Base-by-base conservation (phyloP, 1,140 invertebrate genomes). In the Heliconius himera region DNA sequence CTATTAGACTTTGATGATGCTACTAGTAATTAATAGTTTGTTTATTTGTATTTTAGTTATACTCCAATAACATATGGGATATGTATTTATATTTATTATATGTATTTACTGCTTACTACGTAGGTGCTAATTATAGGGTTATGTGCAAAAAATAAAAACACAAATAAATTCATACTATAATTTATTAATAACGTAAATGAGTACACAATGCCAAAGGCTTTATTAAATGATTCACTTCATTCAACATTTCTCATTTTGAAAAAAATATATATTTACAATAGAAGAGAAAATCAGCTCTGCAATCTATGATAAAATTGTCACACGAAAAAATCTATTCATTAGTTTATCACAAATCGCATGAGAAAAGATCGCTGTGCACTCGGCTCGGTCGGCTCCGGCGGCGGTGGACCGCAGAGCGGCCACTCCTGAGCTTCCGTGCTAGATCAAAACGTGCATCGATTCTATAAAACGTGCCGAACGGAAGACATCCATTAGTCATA, bases 141-240 rank as follows among this genome's bases (percentile, higher is more conserved):
- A 11, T 1, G 36, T 1, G 36, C 26, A 18, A 66, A 8, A 78
- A 81, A 81, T 78, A 51, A 89, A 86, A 90, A 93, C 86, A 88
- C 82, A 84, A 88, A 72, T 80, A 81, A 87, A 85, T 92, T 91
- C 87, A 93, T 94, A 92, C 92, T 91, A 93, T 92, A 91, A 93
- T 94, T 94, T 94, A 93, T 94, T 93, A 90, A 93, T 93, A 94
- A 93, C 91, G 90, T 93, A 94, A 94, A 93, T 93, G 92, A 93
- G 92, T 94, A 94, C 92, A 94, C 91, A 92, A 93, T 90, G 93
- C 91, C 91, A 92, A 89, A 92, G 92, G 91, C 91, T 93, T 93
- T 87, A 92, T 93, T 87, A 92, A 93, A 92, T 90, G 89, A 90
- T 93, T 94, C 85, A 92, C 89, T 93, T 93, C 89, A 92, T 92